Conservation (phyloP, 2,113 vertebrate species). For the Myodes glareolus region DNA sequence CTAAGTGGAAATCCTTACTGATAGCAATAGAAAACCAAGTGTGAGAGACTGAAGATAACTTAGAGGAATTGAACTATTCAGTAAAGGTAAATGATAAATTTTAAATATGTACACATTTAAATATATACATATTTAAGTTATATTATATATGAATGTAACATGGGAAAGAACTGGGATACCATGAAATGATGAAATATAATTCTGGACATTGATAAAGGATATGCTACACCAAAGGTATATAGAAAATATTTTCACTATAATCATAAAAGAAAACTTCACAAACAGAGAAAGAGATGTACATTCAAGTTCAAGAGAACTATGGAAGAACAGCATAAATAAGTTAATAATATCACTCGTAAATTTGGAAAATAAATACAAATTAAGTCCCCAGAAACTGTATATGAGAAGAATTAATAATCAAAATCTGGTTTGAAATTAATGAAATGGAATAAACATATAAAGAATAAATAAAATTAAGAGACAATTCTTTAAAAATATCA, state of each 20-base stretch:
- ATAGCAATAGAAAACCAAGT: neutral
- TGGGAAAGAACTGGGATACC: neutral
- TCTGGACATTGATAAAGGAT: neutral
- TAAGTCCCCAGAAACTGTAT: neutral
- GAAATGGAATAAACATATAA: neutral
- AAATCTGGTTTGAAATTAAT: neutral
- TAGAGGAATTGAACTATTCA: neutral
- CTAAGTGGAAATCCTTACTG: neutral
- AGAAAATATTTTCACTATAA: neutral
- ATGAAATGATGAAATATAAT: neutral
- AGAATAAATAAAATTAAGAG: neutral
- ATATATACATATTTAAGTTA: too few species aligned
- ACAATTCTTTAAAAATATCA: neutral
- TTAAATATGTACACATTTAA: neutral
- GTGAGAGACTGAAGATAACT: neutral
- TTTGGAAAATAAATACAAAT: neutral
- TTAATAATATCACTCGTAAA: neutral
- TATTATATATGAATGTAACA: neutral
- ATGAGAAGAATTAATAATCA: neutral
- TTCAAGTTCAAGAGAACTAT: neutral
- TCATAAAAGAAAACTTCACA: neutral
- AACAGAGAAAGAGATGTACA: neutral
- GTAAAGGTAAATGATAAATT: neutral
- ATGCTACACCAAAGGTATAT: neutral
- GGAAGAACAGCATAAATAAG: neutral